These are phyloP conservation scores for Watsonalla cultraria DNA, from an alignment of 2,888 invertebrate species.

Conservation along the genomic window DNA sequence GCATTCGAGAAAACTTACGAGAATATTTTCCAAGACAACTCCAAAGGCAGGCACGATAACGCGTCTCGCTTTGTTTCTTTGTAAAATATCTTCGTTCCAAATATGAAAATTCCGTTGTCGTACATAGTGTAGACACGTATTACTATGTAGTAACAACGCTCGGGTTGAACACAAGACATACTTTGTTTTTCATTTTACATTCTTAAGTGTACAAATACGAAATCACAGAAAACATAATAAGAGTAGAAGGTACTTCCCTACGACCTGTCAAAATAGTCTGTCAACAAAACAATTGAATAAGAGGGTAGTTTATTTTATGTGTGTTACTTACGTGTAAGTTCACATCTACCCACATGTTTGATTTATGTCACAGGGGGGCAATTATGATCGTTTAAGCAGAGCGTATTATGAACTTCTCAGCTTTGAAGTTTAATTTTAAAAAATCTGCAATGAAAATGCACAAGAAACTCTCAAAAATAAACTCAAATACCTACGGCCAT, in stretches of 20 bases:
- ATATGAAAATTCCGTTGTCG: slow-evolving; percentile 53
- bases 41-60: slow-evolving; percentile 59
- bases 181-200: neutral
- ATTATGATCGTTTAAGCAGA: too few species aligned
- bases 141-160: neutral
- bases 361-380: too few species aligned
- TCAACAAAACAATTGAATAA: too few species aligned
- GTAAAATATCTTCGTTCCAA: slow-evolving; percentile 52
- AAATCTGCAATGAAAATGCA: too few species aligned
- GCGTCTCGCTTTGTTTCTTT: slow-evolving; percentile 42
- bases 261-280: too few species aligned
- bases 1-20: slow-evolving; percentile 47
- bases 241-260: slow-evolving; percentile 3
- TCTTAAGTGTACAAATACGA: neutral
- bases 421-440: too few species aligned
- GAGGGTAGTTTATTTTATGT: too few species aligned
- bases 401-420: too few species aligned
- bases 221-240: neutral
- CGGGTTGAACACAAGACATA: neutral
- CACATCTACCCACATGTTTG: too few species aligned
- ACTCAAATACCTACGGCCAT: too few species aligned
- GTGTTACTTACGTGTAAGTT: too few species aligned
- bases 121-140: slow-evolving; percentile 29
- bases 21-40: slow-evolving; percentile 68
- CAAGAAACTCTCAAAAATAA: too few species aligned